Evolutionary conservation across 2,888 invertebrate genomes (phyloP), one percentile per base, ranked within the genome.

Genomic region (Pandemis heparana): DNA sequence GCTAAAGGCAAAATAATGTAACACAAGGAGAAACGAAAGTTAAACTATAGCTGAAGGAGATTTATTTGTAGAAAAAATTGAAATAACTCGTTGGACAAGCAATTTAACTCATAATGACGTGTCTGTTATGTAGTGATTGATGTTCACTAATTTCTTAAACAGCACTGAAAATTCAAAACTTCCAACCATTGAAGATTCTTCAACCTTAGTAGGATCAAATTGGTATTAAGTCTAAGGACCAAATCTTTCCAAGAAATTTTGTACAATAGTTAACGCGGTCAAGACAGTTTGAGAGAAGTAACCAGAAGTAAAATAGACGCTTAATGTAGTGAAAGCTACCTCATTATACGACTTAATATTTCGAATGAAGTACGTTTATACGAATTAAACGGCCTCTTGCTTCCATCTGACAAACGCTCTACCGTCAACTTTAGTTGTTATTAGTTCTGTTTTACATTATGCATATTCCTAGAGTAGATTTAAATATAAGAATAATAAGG

Each of bases 281-380:
- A 16, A 5, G 6, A 0, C 7, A 14, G 51, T 65, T 51, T 10
- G n/a, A 39, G n/a, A 18, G 8, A 65, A 51, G 65, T 56, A 14
- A 10, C 14, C 18, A 63, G 46, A 63, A 66, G 7, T 56, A 38
- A 66, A 56, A 66, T 66, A 39, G 18, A 10, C 56, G 14, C 8
- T 41, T 56, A 53, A 18, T 53, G 53, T 70, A 67, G 74, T 83
- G 78, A 80, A 75, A 81, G 59, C 16, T 1, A 23, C 43, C 18
- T 14, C 10, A 46, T 60, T 48, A 46, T 46, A 41, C 51, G 61
- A 23, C 12, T 61, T 14, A 12, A 23, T 18, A 62, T 43, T 62
- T 41, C 4, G 62, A 12, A 23, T 23, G 2, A 62, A 62, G 62
- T 62, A 41, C 62, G 18, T 62, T 62, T 62, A 18, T 56, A 56